Conservation (phyloP, 2,113 vertebrate genomes). For the Salvelinus alpinus region DNA sequence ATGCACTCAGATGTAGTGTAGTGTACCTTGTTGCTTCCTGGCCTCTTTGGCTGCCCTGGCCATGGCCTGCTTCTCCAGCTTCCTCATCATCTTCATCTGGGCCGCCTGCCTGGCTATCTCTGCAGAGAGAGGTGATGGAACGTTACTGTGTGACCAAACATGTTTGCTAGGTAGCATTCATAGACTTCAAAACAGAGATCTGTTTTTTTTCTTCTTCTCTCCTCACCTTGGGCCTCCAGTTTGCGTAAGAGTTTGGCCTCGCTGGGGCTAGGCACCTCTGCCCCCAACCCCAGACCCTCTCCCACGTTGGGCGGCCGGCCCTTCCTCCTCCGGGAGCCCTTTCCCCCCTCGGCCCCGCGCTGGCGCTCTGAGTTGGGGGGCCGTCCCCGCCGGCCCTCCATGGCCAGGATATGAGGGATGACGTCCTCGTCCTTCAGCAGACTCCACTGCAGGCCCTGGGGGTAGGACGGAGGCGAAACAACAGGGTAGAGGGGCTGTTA, state of each 20-base stretch:
- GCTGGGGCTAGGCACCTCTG: slow-evolving; percentile 83
- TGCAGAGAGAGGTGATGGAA: slow-evolving; percentile 37
- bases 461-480: slow-evolving; percentile 21
- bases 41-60: slow-evolving; percentile 96
- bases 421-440: slow-evolving; percentile 94
- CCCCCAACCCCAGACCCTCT: slow-evolving; percentile 75
- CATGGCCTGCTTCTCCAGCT: slow-evolving; percentile 96
- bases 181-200: not conserved
- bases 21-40: slow-evolving; percentile 92
- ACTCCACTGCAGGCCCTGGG: slow-evolving; percentile 95
- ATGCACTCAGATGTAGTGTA: not conserved
- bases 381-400: slow-evolving; percentile 91
- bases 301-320: slow-evolving; percentile 91
- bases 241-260: slow-evolving; percentile 92
- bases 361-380: slow-evolving; percentile 85
- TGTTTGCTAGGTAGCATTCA: no score
- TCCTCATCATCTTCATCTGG: slow-evolving; percentile 97
- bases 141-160: not conserved
- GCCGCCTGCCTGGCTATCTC: slow-evolving; percentile 98
- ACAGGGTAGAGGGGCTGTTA: not conserved
- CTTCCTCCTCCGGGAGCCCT: slow-evolving; percentile 85
- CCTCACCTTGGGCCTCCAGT: slow-evolving; percentile 93
- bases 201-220: slow-evolving; percentile 77
- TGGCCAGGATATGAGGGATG: slow-evolving; percentile 87
- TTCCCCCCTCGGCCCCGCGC: slow-evolving; percentile 63